Base-by-base conservation (phyloP, 53 echinoderm and acorn worm genomes). In the Crossaster papposus region DNA sequence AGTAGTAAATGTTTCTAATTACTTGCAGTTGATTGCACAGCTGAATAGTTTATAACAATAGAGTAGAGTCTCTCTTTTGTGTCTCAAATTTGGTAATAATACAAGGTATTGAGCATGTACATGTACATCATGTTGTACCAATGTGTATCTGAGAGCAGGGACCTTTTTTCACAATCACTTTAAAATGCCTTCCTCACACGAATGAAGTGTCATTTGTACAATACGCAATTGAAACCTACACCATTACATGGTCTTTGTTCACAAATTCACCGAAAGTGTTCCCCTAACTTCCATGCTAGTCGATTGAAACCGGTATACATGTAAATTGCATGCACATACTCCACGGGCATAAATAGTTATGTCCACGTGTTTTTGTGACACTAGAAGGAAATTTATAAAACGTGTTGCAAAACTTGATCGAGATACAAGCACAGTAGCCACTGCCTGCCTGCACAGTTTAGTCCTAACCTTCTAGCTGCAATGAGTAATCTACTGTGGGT, bases 401-500 rank as follows among this genome's bases (percentile, higher is more conserved):
- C 65, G 65, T 64, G 65, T 22, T 44, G 44, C 5, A 44, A 44
- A 44, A 44, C 44, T 9, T 44, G 44, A 44, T 44, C 44, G 9
- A 9, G 44, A 44, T 9, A 44, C 6, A 44, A 44, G 44, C 44
- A n/a, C n/a, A 23, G 17, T 23, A 3, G 8, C 23, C 62, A 62
- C 62, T 29, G 14, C 30, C 0, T 71, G 3, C 72, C 30, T 30
- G 24, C 32, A 31, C 72, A 71, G 72, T 14, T 30, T 2, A 71
- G 72, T 71, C 23, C n/a, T 14, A 36, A 64, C 15, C 35, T 30
- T 0, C 70, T 68, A 44, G 28, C 30, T 38, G 65, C 38, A 28
- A 30, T 83, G 83, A 83, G 83, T 83, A 83, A 83, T 83, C 70
- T 37, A 14, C 23, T 3, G 70, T 70, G 83, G 83, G 83, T 83